phyloP scores from a whole-genome alignment of 1,140 invertebrate genomes.

The Centruroides vittatus region DNA sequence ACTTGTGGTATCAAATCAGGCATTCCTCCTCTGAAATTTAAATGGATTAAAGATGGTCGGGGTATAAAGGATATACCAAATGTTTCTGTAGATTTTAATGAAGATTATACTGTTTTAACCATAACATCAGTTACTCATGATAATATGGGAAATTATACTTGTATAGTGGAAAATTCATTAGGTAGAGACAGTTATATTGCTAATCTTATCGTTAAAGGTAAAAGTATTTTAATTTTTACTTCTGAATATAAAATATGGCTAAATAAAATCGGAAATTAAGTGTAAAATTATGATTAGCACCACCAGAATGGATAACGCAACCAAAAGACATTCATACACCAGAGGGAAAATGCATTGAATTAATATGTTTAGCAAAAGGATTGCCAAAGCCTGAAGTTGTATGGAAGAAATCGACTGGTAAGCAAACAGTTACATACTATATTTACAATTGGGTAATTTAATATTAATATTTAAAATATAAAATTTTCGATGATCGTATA shows the following conservation, averaged over 20 bases:
- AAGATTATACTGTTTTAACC: slow-evolving; percentile 1
- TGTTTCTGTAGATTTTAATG: background rate
- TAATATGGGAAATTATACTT: slow-evolving; percentile 21
- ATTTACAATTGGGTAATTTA: no score
- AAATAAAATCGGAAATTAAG: no score
- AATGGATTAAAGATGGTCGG: slow-evolving; percentile 2
- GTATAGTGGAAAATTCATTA: slow-evolving; percentile 19
- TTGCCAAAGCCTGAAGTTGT: slow-evolving; percentile 52
- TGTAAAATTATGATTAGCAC: slow-evolving; percentile 43
- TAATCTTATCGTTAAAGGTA: slow-evolving; percentile 16
- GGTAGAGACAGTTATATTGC: slow-evolving; percentile 17
- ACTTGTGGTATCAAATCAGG: slow-evolving; percentile 2
- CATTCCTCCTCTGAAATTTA: background rate
- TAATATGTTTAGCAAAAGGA: slow-evolving; percentile 77
- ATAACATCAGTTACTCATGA: background rate
- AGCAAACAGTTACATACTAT: background rate
- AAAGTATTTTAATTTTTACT: background rate
- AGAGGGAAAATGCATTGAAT: slow-evolving; percentile 57
- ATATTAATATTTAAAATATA: background rate
- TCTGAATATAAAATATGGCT: no score
- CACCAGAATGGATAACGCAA: slow-evolving; percentile 77
- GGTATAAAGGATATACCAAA: slow-evolving; percentile 1
- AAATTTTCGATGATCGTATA: no score
- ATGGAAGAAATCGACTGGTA: slow-evolving; percentile 7
- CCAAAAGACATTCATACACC: slow-evolving; percentile 70